Base-by-base conservation (phyloP, 2,797 vertebrate genomes). In the Neostethus bicornis region DNA sequence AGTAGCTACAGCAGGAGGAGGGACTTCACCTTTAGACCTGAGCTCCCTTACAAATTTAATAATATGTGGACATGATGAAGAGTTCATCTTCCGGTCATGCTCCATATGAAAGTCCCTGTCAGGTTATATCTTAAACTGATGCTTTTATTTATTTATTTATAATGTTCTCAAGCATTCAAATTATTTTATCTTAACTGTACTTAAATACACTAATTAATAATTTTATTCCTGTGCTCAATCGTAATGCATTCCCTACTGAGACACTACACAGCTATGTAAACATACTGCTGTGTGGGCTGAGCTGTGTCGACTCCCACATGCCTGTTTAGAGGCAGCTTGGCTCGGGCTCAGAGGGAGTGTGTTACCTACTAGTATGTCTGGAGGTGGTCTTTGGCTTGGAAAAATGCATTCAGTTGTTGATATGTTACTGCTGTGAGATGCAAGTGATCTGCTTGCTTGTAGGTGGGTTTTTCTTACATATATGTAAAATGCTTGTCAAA, bases 301-400 rank as follows among this genome's bases (percentile, higher is more conserved):
- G 66, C 79, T 77, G 71, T 70, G 79, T 62, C 23, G 51, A 79
- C 85, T 82, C 89, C 82, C 80, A 86, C 82, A 66, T 85, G 81
- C 70, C 70, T 73, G 47, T 70, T 84, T 71, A 74, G 67, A 61
- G 81, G 63, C 72, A 59, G 38, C 71, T 86, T 87, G 81, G 79
- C 78, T 80, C 41, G 9, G 55, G 57, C 80, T 86, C 78, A 79
- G 73, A 85, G 75, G 64, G 41, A 77, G 44, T 62, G 44, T 70
- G 74, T 70, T 82, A 78, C 71, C 80, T 75, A 65, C 60, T 62
- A 57, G 34, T 73, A 74, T 65, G 56, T 71, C 73, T 81, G 60
- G 68, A 85, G 72, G 78, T 85, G 73, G 51, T 77, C 50, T 70
- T 49, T 75, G 67, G 64, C 70, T 61, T 41, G 37, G 52, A 61